Base-by-base conservation (phyloP, 2,888 invertebrate genomes). In the Pimpla rufipes region DNA sequence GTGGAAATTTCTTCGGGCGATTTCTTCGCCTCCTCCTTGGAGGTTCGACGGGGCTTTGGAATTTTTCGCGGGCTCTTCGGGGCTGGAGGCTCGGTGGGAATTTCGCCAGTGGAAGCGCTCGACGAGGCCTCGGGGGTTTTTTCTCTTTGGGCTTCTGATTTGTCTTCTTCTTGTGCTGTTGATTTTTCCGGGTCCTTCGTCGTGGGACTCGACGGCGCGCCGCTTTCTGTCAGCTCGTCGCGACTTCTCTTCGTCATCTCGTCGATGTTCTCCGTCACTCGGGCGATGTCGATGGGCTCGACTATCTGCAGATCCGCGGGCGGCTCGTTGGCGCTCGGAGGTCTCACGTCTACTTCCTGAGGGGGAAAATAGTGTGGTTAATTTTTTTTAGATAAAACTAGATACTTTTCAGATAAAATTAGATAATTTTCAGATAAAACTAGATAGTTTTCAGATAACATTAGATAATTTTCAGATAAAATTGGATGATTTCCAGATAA, bases 201-300 rank as follows among this genome's bases (percentile, higher is more conserved):
- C 86, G 18, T 82, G 21, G 11, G 75, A 62, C 64, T 78, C 13
- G 74, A 37, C 76, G 37, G 82, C 18, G 1, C 77, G 47, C 35
- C 86, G 42, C 57, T 64, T 1, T 84, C 79, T 57, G 85, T 73
- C 76, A 85, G 42, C 66, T 75, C 82, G 8, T 75, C 82, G 8
- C 71, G 73, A 52, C 70, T 87, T 45, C 71, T 75, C 73, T 88
- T 89, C 10, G 89, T 90, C 87, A 90, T 86, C 67, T 90, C 89
- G 52, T 88, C 86, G 40, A 91, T 89, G 62, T 89, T 88, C 47
- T 90, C 90, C 2, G 91, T 85, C 2, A 88, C 89, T 35, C 81
- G 87, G 3, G 79, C 83, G 52, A 90, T 89, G 23, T 90, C 89
- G 2, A 85, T 86, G 10, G 89, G 79, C 67, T 91, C 89, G 2